These are phyloP conservation scores for Gulo gulo DNA, from an alignment of 2,113 vertebrate genomes.

Conservation along the genomic window DNA sequence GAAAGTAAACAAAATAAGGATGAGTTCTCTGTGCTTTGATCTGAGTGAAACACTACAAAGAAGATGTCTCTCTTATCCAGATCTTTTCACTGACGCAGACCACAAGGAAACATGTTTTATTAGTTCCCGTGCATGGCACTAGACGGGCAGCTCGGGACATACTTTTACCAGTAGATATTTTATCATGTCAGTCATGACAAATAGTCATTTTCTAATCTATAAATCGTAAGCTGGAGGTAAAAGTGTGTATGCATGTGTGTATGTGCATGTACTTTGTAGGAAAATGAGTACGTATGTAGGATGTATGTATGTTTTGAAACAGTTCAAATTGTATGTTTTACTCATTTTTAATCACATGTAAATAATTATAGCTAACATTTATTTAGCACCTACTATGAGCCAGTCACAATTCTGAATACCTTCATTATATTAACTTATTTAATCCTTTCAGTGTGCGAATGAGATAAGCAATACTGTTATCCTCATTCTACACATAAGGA, in stretches of 20 bases:
- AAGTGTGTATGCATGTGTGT: not conserved
- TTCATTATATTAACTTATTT: not conserved
- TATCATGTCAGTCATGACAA: not conserved
- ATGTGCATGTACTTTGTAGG: not conserved
- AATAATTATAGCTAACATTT: not conserved
- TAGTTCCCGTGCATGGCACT: not conserved
- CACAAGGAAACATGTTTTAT: not conserved
- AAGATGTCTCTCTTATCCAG: not conserved
- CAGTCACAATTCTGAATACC: not conserved
- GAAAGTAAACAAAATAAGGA: not conserved
- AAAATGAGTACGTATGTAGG: not conserved
- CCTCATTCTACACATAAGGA: not conserved
- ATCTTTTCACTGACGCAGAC: not conserved
- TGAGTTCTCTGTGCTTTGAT: not conserved
- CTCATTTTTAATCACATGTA: not conserved
- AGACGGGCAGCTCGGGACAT: not conserved
- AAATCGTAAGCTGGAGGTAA: not conserved
- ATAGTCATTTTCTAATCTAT: not conserved
- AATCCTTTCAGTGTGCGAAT: not conserved
- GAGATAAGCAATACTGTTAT: not conserved
- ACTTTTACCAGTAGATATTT: slow-evolving; percentile 37
- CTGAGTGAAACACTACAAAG: not conserved
- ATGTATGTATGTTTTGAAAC: not conserved
- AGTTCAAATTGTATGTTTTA: not conserved
- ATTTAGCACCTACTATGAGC: not conserved